Percentiles rank a stretch among this genome's conserved stretches.
Conservation (phyloP, 2,797 vertebrate species). For the Molossus alvarezi region DNA sequence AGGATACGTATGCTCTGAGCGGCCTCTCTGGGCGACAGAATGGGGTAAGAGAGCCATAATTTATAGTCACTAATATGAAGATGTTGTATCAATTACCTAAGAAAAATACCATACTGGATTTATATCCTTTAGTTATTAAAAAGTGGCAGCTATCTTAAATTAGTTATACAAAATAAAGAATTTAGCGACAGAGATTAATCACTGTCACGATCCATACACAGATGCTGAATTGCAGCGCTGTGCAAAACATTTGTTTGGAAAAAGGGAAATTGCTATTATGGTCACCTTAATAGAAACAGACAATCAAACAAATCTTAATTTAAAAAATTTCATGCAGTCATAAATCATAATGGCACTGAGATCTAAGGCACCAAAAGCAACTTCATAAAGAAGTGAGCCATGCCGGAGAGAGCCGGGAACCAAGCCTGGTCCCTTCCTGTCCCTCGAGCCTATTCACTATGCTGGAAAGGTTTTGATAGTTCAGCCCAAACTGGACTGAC, state of each 20-base stretch:
- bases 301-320: slow-evolving; percentile 92
- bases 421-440: background rate
- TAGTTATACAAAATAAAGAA: slow-evolving; percentile 90
- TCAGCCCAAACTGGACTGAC: slow-evolving; percentile 49
- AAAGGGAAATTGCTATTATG: slow-evolving; percentile 89
- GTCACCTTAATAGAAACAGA: slow-evolving; percentile 91
- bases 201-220: slow-evolving; percentile 86
- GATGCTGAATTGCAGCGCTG: slow-evolving; percentile 73
- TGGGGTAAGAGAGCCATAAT: slow-evolving; percentile 86
- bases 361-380: slow-evolving; percentile 84
- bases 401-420: slow-evolving; percentile 1
- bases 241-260: slow-evolving; percentile 90
- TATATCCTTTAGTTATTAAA: slow-evolving; percentile 89
- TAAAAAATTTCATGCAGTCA: slow-evolving; percentile 88
- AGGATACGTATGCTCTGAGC: slow-evolving; percentile 42
- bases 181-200: slow-evolving; percentile 90
- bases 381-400: slow-evolving; percentile 86
- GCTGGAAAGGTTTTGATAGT: slow-evolving; percentile 19
- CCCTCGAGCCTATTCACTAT: slow-evolving; percentile 22
- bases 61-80: slow-evolving; percentile 89
- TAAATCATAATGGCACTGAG: slow-evolving; percentile 90
- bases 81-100: slow-evolving; percentile 90
- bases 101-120: slow-evolving; percentile 87
- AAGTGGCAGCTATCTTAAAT: slow-evolving; percentile 89
- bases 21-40: slow-evolving; percentile 84